Conservation (phyloP, 2,113 vertebrate species). For the Delphinapterus leucas region DNA sequence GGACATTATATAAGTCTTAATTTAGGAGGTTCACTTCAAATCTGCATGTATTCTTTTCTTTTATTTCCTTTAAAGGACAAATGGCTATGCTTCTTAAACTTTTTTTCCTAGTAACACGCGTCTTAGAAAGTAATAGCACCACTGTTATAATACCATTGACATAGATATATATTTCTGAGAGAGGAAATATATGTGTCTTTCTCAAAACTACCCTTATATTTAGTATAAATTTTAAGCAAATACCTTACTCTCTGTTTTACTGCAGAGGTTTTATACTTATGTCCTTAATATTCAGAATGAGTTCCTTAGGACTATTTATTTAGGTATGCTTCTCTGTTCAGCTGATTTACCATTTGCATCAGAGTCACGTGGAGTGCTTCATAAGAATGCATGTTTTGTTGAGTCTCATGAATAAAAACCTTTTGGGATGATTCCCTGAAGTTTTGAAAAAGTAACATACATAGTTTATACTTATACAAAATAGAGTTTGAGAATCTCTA, state of each 20-base stretch:
- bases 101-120: background rate
- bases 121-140: background rate
- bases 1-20: background rate
- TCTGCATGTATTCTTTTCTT: background rate
- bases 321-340: background rate
- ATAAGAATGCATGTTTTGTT: background rate
- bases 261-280: background rate
- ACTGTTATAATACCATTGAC: background rate
- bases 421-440: background rate
- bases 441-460: background rate
- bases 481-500: background rate
- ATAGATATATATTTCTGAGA: background rate
- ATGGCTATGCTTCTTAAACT: background rate
- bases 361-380: background rate
- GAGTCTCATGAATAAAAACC: background rate
- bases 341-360: background rate
- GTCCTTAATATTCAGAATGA: background rate
- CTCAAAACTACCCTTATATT: background rate
- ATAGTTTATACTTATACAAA: background rate
- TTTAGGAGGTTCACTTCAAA: background rate
- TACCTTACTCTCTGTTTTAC: background rate
- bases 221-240: background rate
- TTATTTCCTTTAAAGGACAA: background rate
- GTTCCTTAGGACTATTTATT: background rate
- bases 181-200: background rate